Evolutionary conservation across 2,888 invertebrate species (phyloP).

Genomic region (Ophion obscuratus): DNA sequence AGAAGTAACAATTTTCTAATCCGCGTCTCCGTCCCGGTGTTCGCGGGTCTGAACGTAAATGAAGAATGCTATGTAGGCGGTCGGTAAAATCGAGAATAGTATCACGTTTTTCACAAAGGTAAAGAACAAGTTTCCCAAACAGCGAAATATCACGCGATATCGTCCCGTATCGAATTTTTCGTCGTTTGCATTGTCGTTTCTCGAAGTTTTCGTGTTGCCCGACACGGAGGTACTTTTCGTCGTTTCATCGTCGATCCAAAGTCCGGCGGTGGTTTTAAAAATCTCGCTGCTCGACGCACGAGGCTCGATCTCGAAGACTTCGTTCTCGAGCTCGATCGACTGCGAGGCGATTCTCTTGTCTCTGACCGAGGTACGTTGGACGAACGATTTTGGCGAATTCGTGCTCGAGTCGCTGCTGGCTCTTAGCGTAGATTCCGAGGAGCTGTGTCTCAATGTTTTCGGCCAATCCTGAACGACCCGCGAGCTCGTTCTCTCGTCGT

Average conservation of each 20-base stretch:
- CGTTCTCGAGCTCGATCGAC: conserved; percentile 7
- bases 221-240: background rate
- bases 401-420: conserved; percentile 28
- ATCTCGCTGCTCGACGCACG: background rate
- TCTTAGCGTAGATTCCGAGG: conserved; percentile 24
- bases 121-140: conserved; percentile 55
- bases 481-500: conserved; percentile 28
- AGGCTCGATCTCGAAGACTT: conserved; percentile 11
- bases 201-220: background rate
- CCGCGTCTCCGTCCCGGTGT: conserved; percentile 40
- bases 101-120: conserved; percentile 72
- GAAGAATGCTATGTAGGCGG: conserved; percentile 73
- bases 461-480: conserved; percentile 1
- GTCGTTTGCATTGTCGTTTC: background rate
- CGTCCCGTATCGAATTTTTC: conserved; percentile 5
- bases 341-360: background rate
- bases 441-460: conserved; percentile 11
- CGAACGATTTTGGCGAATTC: conserved; percentile 15
- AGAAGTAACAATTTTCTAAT: conserved; percentile 25
- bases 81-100: conserved; percentile 74
- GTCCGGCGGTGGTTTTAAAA: conserved; percentile 40
- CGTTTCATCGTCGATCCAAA: conserved; percentile 31
- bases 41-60: conserved; percentile 69
- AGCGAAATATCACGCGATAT: conserved; percentile 20
- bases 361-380: background rate